Evolutionary conservation across 2,888 invertebrate species (phyloP).

Genomic region (Amblyjoppa fuscipennis): DNA sequence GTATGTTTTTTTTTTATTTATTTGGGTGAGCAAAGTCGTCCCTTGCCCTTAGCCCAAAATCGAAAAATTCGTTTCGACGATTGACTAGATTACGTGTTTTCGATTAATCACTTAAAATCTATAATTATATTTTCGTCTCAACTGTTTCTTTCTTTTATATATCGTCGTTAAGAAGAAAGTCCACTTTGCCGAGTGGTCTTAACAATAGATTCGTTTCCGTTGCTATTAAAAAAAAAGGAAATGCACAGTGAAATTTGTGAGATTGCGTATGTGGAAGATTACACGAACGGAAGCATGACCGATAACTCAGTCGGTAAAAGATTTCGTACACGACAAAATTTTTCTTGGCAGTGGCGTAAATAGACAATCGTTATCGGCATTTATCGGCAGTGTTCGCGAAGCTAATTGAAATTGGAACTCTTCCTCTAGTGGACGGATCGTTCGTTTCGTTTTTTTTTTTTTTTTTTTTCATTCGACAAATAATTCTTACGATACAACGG

Average conservation of each 20-base stretch:
- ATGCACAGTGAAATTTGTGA: conserved; percentile 13
- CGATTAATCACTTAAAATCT: conserved; percentile 55
- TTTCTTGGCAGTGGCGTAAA: conserved; percentile 29
- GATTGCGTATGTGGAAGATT: neutral
- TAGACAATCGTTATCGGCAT: conserved; percentile 25
- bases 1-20: neutral
- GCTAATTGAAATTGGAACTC: conserved; percentile 52
- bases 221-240: conserved; percentile 24
- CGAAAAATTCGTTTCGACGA: conserved; percentile 53
- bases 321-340: neutral
- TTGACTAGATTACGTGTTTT: conserved; percentile 64
- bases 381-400: conserved; percentile 42
- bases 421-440: conserved; percentile 64
- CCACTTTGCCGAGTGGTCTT: conserved; percentile 27
- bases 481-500: conserved; percentile 35
- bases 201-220: conserved; percentile 20
- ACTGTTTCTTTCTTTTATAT: conserved; percentile 14
- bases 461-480: conserved; percentile 37
- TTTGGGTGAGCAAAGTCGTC: conserved; percentile 21
- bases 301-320: conserved; percentile 27
- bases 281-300: conserved; percentile 10
- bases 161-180: conserved; percentile 21
- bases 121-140: conserved; percentile 40
- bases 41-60: conserved; percentile 27
- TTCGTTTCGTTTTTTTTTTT: conserved; percentile 51